These are phyloP conservation scores for Sebastes minor DNA, from an alignment of 2,797 vertebrate genomes.

Conservation along the genomic window DNA sequence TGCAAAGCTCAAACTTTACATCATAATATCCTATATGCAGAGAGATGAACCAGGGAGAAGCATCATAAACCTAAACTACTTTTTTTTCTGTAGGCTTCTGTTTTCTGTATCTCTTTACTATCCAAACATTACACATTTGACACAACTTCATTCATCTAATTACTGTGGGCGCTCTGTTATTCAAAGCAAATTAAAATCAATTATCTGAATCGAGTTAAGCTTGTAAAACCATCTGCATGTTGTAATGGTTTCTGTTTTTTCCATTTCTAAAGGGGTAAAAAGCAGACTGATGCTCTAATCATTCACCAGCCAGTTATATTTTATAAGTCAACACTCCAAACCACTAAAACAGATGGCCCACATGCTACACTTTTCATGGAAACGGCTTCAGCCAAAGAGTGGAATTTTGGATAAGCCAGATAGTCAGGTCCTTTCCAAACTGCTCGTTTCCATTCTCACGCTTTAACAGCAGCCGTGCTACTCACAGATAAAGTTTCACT, in stretches of 20 bases:
- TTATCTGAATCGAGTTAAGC: not conserved
- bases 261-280: not conserved
- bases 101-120: not conserved
- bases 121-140: not conserved
- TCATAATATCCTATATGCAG: not conserved
- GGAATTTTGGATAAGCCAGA: conserved; percentile 50
- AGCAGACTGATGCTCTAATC: conserved; percentile 12
- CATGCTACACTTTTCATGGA: conserved; percentile 42
- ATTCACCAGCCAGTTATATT: conserved; percentile 24
- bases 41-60: not conserved
- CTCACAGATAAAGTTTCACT: conserved; percentile 28
- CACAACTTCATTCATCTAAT: not conserved
- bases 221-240: not conserved
- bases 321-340: conserved; percentile 64
- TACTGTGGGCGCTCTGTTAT: not conserved
- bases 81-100: not conserved
- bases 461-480: conserved; percentile 25
- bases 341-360: conserved; percentile 69
- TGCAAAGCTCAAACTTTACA: not conserved
- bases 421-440: conserved; percentile 39
- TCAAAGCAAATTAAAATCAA: not conserved
- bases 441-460: conserved; percentile 43
- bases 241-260: not conserved
- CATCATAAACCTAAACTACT: not conserved
- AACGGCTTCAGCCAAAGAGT: conserved; percentile 36